Conservation (phyloP, 1,140 invertebrate genomes). For the Bombus superbus region DNA sequence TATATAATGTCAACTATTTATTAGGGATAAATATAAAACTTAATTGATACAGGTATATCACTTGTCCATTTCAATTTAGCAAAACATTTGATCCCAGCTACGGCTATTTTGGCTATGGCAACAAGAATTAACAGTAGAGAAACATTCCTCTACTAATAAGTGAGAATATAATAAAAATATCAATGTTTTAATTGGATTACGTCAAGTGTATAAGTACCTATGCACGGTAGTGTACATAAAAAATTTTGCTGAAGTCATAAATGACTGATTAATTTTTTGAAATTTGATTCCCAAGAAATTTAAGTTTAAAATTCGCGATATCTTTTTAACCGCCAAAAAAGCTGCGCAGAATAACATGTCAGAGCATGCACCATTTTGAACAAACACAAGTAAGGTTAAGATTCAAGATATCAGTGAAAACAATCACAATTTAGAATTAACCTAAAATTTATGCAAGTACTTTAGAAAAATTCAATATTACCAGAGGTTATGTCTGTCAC, state of each 20-base stretch:
- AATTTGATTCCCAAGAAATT: neutral
- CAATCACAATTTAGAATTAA: too few species aligned
- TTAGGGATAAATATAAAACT: too few species aligned
- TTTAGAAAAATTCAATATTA: too few species aligned
- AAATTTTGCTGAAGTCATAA: neutral
- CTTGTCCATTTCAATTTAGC: too few species aligned
- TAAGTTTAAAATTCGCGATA: neutral
- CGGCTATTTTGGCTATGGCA: too few species aligned
- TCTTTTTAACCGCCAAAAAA: conserved; percentile 11
- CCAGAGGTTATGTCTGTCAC: neutral
- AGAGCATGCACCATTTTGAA: conserved; percentile 7
- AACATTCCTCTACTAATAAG: too few species aligned
- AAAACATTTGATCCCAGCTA: too few species aligned
- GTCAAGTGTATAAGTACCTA: neutral
- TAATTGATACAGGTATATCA: too few species aligned
- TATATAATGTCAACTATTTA: too few species aligned
- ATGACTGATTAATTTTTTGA: neutral
- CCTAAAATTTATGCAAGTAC: neutral
- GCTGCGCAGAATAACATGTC: conserved; percentile 2
- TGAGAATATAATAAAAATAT: too few species aligned
- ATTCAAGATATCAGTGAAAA: neutral
- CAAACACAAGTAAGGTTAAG: neutral
- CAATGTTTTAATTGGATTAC: too few species aligned
- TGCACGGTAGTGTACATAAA: neutral
- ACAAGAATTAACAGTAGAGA: too few species aligned